Evolutionary conservation across 1,140 invertebrate genomes (phyloP).

Genomic region (Habropoda laboriosa): DNA sequence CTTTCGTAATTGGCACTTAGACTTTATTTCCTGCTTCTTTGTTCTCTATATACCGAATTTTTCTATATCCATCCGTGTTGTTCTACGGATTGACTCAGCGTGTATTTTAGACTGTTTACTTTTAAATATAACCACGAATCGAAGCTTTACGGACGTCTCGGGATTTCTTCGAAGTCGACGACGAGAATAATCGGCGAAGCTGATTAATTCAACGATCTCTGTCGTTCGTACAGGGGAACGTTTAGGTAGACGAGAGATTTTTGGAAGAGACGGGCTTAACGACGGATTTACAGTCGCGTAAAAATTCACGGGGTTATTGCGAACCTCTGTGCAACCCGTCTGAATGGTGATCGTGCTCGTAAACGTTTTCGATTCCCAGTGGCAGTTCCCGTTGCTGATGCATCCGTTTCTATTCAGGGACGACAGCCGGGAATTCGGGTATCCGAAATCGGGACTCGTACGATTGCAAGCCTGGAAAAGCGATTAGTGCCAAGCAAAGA

Average conservation of each 20-base stretch:
- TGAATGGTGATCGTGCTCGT: constrained; percentile 80
- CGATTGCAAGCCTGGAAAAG: constrained; percentile 77
- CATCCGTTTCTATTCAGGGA: constrained; percentile 58
- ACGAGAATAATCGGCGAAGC: not conserved
- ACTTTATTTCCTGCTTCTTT: not conserved
- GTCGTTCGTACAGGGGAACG: not conserved
- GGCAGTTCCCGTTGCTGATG: constrained; percentile 63
- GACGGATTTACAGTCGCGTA: not conserved
- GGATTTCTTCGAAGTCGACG: not conserved
- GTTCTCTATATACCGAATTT: not conserved
- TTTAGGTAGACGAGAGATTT: not conserved
- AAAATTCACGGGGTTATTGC: constrained; percentile 56
- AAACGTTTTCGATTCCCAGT: constrained; percentile 76
- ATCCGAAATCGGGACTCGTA: constrained; percentile 67
- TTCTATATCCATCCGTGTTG: not conserved
- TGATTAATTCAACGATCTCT: not conserved
- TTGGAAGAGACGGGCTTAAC: too few relatives aligned
- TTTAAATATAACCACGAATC: not conserved
- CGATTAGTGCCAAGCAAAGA: constrained; percentile 75
- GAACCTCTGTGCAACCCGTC: constrained; percentile 74
- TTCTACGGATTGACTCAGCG: not conserved
- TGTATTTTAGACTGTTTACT: constrained; percentile 14
- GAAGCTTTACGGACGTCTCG: not conserved
- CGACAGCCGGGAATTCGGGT: constrained; percentile 45
- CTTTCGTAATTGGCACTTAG: not conserved